Evolutionary conservation across 2,113 vertebrate species (phyloP).

Genomic region (Pluvialis apricaria): DNA sequence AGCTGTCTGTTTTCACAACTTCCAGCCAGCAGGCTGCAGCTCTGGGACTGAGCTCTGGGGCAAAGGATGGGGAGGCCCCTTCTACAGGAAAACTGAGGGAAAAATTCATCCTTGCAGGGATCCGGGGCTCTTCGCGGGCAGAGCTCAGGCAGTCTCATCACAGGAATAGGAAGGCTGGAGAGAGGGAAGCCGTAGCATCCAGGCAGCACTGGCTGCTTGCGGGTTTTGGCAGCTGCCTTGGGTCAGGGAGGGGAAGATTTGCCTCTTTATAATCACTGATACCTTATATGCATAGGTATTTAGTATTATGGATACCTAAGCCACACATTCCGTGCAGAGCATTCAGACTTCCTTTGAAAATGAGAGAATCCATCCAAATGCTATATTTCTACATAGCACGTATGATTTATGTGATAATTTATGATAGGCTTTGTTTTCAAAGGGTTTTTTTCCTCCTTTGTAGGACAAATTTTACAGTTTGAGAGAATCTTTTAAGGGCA

Average conservation of each 20-base stretch:
- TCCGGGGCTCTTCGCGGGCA: not conserved
- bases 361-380: not conserved
- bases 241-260: not conserved
- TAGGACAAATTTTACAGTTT: not conserved
- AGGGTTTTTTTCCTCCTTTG: not conserved
- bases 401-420: not conserved
- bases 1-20: constrained; percentile 56
- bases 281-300: not conserved
- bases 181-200: not conserved
- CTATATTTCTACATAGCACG: not conserved
- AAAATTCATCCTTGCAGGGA: not conserved
- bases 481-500: not conserved
- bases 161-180: not conserved
- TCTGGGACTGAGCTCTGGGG: not conserved
- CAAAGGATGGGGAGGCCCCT: constrained; percentile 30
- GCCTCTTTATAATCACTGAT: not conserved
- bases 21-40: constrained; percentile 37
- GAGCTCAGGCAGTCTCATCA: not conserved
- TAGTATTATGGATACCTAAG: not conserved
- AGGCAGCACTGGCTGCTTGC: not conserved
- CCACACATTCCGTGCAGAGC: not conserved
- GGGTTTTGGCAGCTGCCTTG: not conserved
- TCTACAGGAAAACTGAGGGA: not conserved
- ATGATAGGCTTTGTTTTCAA: not conserved
- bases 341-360: not conserved